Conservation (phyloP, 53 echinoderm and acorn worm species). For the Zoroaster sp. region DNA sequence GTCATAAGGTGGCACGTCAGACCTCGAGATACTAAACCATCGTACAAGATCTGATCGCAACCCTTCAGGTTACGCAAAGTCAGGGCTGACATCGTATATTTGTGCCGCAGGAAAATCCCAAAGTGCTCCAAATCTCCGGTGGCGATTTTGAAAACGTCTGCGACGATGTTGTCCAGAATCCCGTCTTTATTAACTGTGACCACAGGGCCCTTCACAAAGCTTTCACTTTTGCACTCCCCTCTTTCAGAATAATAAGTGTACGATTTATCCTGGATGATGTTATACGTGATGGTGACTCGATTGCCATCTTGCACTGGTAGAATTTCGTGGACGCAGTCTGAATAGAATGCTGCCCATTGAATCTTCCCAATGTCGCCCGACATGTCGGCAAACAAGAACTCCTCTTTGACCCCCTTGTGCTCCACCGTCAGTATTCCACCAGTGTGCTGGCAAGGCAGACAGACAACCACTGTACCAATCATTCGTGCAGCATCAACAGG, state of each 20-base stretch:
- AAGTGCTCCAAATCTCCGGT: neutral
- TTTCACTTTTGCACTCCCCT: neutral
- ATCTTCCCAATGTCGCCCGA: neutral
- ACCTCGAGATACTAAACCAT: neutral
- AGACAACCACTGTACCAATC: constrained; percentile 18
- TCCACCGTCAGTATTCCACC: neutral
- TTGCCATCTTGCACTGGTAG: neutral
- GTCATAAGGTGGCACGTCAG: constrained; percentile 6
- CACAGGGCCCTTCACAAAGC: neutral
- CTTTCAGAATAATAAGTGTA: neutral
- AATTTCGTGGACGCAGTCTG: constrained; percentile 17
- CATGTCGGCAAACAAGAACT: constrained; percentile 1
- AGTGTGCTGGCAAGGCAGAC: constrained; percentile 18
- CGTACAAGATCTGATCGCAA: constrained; percentile 2
- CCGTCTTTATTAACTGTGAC: neutral
- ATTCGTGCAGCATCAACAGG: constrained; percentile 14
- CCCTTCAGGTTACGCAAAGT: constrained; percentile 6
- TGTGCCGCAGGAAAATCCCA: constrained; percentile 21
- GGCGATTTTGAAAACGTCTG: neutral
- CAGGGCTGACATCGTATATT: constrained; percentile 13
- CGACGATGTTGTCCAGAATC: neutral
- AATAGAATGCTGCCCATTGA: constrained; percentile 32
- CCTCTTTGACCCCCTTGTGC: neutral
- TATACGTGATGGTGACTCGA: constrained; percentile 21
- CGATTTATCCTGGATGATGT: neutral